Evolutionary conservation across 2,888 invertebrate species (phyloP), one percentile per base, ranked within the genome.

Genomic region (Julus scanicus): DNA sequence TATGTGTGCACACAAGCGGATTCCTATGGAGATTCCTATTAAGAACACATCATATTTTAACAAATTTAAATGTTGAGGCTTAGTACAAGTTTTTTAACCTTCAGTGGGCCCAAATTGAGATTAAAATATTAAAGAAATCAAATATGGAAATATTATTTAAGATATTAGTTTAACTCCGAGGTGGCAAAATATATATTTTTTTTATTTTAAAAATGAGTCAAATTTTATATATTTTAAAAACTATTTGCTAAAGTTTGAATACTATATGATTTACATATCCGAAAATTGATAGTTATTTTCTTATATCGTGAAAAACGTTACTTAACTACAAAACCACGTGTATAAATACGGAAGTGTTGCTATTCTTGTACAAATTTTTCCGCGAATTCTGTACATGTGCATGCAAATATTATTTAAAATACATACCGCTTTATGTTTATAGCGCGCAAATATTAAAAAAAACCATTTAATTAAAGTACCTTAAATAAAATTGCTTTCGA

Each of bases 1-100:
- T 97, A 97, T 91, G 96, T 97, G n/a, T 96, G 95, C 92, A 97
- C 97, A 87, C 95, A 95, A 87, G 96, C 95, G 91, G 95, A 95
- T 92, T 89, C 90, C 29, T 91, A 90, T 88, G 89, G 89, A 44
- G 90, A 90, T 89, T 89, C 89, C 40, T 88, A 89, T 57, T 86
- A 88, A 89, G 44, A 44, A 44, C 6, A 44, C 29, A 20, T 20
- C n/a, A 20, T 63, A 63, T 20, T 63, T 63, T 63, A 20, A 63
- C 5, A 63, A 53, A 53, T 53, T 53, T 0, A 53, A 17, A 53
- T 53, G 13, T 53, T 11, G 15, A 11, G 53, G 17, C 15, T 53
- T 63, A n/a, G 3, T 20, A 63, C n/a, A 63, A 53, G 4, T 53
- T 53, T 15, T 4, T 15, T 53, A 13, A 13, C 15, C 53, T 53